Percentiles rank a stretch among this genome's conserved stretches.
Evolutionary conservation across 2,888 invertebrate genomes (phyloP).

Genomic region (Brachylomia viminalis): DNA sequence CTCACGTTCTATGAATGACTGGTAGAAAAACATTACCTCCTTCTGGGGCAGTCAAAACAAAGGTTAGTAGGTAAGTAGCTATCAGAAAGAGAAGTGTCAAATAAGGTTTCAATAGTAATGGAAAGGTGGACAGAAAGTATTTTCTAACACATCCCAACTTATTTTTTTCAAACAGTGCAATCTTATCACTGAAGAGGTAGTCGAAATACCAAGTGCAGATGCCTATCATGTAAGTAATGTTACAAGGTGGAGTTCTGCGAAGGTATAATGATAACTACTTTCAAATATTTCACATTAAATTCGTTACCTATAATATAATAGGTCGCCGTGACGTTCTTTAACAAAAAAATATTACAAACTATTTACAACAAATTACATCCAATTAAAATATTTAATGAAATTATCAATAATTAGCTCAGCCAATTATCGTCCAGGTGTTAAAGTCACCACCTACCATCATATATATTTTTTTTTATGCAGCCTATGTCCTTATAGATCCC

Average conservation of each 20-base stretch:
- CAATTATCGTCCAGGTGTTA: conserved; percentile 56
- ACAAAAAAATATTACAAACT: not conserved
- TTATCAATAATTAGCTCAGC: conserved; percentile 42
- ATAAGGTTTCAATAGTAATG: too few relatives aligned
- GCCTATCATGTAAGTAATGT: not conserved
- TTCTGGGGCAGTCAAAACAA: not conserved
- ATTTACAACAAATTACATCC: conserved; percentile 22
- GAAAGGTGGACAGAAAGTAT: not conserved
- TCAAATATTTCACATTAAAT: not conserved
- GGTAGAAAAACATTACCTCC: not conserved
- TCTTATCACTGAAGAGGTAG: not conserved
- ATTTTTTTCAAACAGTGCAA: not conserved
- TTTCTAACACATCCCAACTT: not conserved
- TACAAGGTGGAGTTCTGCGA: conserved; percentile 1
- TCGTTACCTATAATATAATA: not conserved
- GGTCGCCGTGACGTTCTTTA: not conserved
- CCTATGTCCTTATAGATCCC: conserved; percentile 28
- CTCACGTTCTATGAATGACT: not conserved
- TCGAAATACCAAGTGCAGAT: not conserved
- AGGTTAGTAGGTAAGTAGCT: not conserved
- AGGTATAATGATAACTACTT: not conserved
- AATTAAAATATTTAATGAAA: conserved; percentile 36
- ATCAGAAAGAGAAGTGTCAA: not conserved
- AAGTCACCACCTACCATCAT: conserved; percentile 34
- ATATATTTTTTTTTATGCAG: conserved; percentile 47